Evolutionary conservation across 2,797 vertebrate species (phyloP).

Genomic region (Gadopsis marmoratus): DNA sequence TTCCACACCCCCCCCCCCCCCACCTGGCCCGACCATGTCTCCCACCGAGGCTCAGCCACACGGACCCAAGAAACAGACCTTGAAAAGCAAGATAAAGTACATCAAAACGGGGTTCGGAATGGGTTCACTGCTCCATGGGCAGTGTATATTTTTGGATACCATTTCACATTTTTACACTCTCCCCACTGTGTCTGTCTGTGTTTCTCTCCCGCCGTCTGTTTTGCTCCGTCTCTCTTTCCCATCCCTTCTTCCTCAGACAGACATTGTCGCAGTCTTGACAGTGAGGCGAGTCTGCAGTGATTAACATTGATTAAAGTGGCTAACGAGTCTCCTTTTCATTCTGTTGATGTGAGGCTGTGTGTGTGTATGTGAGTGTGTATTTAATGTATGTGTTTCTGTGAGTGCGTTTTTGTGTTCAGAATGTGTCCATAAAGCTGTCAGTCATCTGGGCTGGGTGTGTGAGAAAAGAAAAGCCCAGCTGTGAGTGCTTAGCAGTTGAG

Average conservation of each 20-base stretch:
- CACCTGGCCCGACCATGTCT: constrained; percentile 43
- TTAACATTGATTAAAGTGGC: constrained; percentile 85
- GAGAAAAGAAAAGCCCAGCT: constrained; percentile 66
- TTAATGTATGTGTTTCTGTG: constrained; percentile 35
- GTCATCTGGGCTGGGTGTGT: constrained; percentile 52
- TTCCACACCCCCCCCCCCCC: constrained; percentile 31
- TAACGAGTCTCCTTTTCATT: constrained; percentile 78
- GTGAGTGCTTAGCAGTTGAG: constrained; percentile 60
- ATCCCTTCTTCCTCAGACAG: constrained; percentile 49
- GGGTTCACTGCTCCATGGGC: constrained; percentile 64
- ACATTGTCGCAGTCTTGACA: constrained; percentile 74
- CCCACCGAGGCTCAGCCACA: constrained; percentile 54
- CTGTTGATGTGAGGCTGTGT: constrained; percentile 37
- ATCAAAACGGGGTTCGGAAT: constrained; percentile 69
- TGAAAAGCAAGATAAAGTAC: constrained; percentile 79
- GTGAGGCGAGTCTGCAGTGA: constrained; percentile 78
- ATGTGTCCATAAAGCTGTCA: constrained; percentile 66
- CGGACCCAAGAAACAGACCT: constrained; percentile 72
- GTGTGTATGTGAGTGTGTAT: constrained; percentile 37
- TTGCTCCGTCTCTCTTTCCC: constrained; percentile 33
- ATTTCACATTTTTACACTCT: constrained; percentile 60
- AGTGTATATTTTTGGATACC: constrained; percentile 73
- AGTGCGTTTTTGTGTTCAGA: constrained; percentile 40
- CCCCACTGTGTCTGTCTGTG: constrained; percentile 39
- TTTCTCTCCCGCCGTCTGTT: constrained; percentile 32